Base-by-base conservation (phyloP, 2,888 invertebrate genomes). In the Drosophila nr. perissopoda region DNA sequence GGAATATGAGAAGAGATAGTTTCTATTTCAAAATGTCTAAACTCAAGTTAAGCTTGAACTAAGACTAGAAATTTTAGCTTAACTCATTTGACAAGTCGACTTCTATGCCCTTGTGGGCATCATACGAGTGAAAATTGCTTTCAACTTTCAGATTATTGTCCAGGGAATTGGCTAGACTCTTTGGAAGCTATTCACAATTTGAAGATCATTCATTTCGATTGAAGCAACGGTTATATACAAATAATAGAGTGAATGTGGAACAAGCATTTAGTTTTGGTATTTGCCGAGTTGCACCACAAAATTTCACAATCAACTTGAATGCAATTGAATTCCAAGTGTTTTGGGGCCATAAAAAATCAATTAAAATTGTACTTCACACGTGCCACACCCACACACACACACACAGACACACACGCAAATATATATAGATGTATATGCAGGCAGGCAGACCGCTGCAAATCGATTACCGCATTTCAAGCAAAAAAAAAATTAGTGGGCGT, bases 361-460 rank as follows among this genome's bases (percentile, higher is more conserved):
- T 88, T 89, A 89, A 78, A 78, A 81, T 82, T 75, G 64, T 67
- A 68, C 82, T 81, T 79, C 60, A 76, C 84, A 83, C 74, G 81
- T 74, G 64, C 73, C 54, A 42, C 27, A 33, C 13, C 27, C 38
- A 59, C 21, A 51, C 11, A 52, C 21, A 64, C 25, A 53, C 16
- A 65, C 68, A 63, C 54, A 38, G 29, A 33, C 13, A 33, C 29
- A 69, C 27, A 48, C 21, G 52, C 40, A 46, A 13, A 18, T 42
- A 51, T 49, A 18, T 25, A 36, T n/a, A 13, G 4, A 68, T 21
- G 21, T 11, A 34, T 1, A 63, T 46, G 53, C 25, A 48, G 25
- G 21, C 13, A 16, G 48, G 18, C 18, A 42, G 31, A 27, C 18
- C 27, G 56, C 65, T 25, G 49, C 33, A 73, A 76, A 80, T 67